Conservation (phyloP, 2,113 vertebrate species). For the Oncorhynchus tshawytscha region DNA sequence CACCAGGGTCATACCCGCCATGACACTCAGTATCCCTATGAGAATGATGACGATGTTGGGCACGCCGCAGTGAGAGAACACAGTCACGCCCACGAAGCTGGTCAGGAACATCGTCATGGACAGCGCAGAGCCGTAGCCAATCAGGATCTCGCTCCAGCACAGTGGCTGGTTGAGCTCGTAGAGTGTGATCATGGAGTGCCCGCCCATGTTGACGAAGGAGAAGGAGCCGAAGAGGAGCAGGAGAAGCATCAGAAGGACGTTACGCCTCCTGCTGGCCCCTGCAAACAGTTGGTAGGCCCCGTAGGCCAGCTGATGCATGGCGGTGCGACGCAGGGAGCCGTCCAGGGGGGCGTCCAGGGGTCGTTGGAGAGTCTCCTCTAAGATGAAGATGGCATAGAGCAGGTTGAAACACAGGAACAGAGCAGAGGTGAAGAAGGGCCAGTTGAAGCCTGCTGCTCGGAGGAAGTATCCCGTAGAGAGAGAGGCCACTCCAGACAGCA, state of each 20-base stretch:
- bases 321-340: background rate
- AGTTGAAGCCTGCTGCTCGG: conserved; percentile 80
- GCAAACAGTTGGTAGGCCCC: conserved; percentile 81
- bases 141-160: conserved; percentile 90
- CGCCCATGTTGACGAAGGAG: conserved; percentile 74
- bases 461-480: conserved; percentile 89
- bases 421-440: conserved; percentile 80
- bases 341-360: conserved; percentile 7
- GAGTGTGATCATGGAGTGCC: conserved; percentile 74
- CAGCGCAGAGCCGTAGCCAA: conserved; percentile 88
- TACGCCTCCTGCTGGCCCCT: conserved; percentile 61
- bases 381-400: conserved; percentile 80
- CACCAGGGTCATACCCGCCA: conserved; percentile 74
- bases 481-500: conserved; percentile 81
- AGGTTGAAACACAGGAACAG: conserved; percentile 74
- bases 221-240: conserved; percentile 78
- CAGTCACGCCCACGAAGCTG: conserved; percentile 84
- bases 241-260: conserved; percentile 71
- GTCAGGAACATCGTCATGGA: conserved; percentile 77
- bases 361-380: conserved; percentile 75
- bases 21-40: conserved; percentile 83
- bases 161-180: conserved; percentile 89
- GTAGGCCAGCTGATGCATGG: conserved; percentile 67
- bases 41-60: conserved; percentile 79
- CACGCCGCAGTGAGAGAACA: conserved; percentile 79